A percentile compares a stretch with the other conserved stretches of the same genome.
Conservation (phyloP, 2,797 vertebrate genomes). For the Glyptemys insculpta region DNA sequence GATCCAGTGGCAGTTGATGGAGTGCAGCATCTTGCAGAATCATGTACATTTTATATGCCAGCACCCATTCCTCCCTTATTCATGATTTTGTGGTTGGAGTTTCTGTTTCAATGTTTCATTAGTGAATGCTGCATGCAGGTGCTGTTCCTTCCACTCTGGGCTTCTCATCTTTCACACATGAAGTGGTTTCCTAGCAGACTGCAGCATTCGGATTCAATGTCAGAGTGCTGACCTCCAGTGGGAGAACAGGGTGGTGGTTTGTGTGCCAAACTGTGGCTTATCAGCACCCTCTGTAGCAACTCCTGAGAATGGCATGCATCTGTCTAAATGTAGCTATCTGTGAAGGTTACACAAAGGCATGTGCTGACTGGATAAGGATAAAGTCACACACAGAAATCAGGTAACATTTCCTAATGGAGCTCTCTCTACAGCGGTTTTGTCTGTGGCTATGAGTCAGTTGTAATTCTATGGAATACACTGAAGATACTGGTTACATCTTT, state of each 20-base stretch:
- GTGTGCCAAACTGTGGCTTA: neutral
- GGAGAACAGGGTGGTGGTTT: neutral
- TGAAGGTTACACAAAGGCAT: conserved; percentile 11
- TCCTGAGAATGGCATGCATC: neutral
- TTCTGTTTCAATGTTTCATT: neutral
- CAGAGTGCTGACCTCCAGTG: neutral
- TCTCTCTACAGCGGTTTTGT: neutral
- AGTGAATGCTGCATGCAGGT: neutral
- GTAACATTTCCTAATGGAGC: neutral
- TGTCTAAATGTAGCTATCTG: neutral
- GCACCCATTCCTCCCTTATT: neutral
- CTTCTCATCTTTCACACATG: neutral
- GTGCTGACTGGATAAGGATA: neutral
- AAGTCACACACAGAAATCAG: neutral
- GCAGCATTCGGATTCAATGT: neutral
- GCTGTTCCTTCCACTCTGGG: neutral
- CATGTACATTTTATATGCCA: neutral
- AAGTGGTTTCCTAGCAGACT: neutral
- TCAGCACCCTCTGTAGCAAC: conserved; percentile 49
- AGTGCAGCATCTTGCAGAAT: neutral
- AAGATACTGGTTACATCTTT: neutral
- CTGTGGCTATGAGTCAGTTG: neutral
- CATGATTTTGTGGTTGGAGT: neutral
- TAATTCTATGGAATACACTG: rapidly evolving
- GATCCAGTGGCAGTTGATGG: neutral